Evolutionary conservation across 2,888 invertebrate genomes (phyloP), one percentile per base, ranked within the genome.

Genomic region (Drosophila ezoana): DNA sequence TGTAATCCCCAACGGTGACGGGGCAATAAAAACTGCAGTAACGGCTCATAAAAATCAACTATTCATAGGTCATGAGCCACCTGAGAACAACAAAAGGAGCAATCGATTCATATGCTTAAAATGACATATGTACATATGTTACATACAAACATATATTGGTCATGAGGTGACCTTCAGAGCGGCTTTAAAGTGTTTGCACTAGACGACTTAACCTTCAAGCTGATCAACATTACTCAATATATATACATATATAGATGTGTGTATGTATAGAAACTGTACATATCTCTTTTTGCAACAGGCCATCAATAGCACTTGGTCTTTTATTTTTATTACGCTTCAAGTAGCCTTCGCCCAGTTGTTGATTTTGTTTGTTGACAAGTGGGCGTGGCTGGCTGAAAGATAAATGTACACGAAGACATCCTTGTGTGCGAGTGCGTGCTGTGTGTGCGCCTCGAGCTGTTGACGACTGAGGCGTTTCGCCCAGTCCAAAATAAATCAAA

Each of bases 401-500:
- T 72, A 73, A 71, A 76, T 84, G 56, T 41, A 37, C 8, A 35
- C 37, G 16, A n/a, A 45, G 32, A 61, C 35, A 13, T 37, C 23
- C 56, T 18, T 38, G 18, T 53, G 33, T 32, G 23, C 2, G 23
- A 1, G 23, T 23, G 23, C 23, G 23, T 5, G 23, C 23, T 28
- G 8, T 28, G 28, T 2, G 28, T 2, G 28, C 28, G 28, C 28
- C 28, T n/a, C 77, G 41, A 63, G 68, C 62, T 65, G 67, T 74
- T 75, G 74, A 67, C 58, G 58, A 72, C 41, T 43, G 54, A 52
- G 63, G 56, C 48, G 65, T 47, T 47, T 43, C 23, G 47, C 9
- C 18, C 41, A 20, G 59, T 62, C 44, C 63, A 58, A 72, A 72
- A 82, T 85, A 75, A 76, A 81, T 86, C 83, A 76, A 66, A 86